phyloP scores from a whole-genome alignment of 2,797 vertebrate genomes.

The Euthynnus affinis region DNA sequence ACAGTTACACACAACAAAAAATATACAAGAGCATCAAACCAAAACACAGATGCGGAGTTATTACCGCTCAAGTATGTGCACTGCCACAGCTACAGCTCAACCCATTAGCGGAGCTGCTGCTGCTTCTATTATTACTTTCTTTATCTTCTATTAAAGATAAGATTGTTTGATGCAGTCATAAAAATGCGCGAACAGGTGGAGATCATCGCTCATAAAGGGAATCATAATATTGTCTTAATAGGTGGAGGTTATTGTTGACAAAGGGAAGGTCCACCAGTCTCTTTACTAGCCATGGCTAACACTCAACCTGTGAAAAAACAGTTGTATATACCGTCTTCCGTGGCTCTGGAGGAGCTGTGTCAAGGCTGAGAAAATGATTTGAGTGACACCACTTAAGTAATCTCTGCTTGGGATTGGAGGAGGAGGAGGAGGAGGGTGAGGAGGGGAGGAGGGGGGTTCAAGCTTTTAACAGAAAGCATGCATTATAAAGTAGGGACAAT shows the following conservation, averaged over 20 bases:
- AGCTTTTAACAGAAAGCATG: too few species aligned
- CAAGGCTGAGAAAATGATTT: too few species aligned
- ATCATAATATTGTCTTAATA: too few species aligned
- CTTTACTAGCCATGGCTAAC: background rate
- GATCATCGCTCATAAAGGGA: background rate
- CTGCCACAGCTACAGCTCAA: background rate
- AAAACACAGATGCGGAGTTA: background rate
- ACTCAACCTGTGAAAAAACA: background rate
- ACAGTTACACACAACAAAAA: background rate
- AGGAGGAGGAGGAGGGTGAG: too few species aligned
- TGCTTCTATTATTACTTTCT: too few species aligned
- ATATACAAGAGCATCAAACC: constrained; percentile 2
- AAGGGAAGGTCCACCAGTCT: background rate
- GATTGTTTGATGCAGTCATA: background rate
- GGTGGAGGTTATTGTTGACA: background rate
- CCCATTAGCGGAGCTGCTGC: background rate
- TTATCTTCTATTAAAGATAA: background rate
- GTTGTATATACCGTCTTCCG: too few species aligned
- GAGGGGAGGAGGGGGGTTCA: too few species aligned
- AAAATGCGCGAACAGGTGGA: too few species aligned
- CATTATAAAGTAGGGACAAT: background rate
- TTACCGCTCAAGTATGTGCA: background rate
- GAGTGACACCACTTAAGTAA: too few species aligned
- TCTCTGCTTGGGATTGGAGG: too few species aligned
- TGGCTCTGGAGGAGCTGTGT: too few species aligned